phyloP scores from a whole-genome alignment of 2,888 invertebrate species.

The Orchesellides sinensis region DNA sequence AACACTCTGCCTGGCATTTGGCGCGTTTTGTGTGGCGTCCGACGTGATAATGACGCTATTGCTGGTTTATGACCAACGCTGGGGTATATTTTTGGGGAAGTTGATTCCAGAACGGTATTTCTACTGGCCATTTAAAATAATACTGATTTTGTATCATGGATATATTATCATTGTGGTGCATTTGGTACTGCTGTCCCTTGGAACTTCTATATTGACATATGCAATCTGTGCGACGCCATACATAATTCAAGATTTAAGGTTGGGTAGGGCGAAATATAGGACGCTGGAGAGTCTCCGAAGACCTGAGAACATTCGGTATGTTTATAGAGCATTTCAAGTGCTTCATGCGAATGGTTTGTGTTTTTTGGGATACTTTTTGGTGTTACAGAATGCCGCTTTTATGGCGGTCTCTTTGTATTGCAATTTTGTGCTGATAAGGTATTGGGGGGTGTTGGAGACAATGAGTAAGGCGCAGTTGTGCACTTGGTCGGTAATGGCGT shows the following conservation, averaged over 20 bases:
- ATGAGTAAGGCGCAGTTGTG: background rate
- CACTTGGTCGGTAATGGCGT: background rate
- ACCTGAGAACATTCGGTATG: background rate
- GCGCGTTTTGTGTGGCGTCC: too few relatives aligned
- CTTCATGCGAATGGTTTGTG: background rate
- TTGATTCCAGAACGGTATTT: conserved; percentile 20
- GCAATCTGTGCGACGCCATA: conserved; percentile 1
- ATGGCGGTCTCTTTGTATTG: conserved; percentile 4
- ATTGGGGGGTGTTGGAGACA: conserved; percentile 1
- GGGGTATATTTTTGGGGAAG: background rate
- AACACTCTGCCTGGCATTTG: too few relatives aligned
- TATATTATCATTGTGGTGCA: background rate
- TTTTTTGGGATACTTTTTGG: background rate
- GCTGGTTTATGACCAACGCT: conserved; percentile 1
- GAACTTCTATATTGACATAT: background rate
- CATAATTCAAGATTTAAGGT: background rate
- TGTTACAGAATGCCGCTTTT: background rate
- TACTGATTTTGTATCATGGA: conserved; percentile 3
- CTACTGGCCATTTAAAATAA: background rate
- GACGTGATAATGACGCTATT: too few relatives aligned
- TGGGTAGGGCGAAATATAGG: background rate
- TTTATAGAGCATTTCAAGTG: conserved; percentile 23
- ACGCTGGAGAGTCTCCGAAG: background rate
- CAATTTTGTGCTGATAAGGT: conserved; percentile 10
- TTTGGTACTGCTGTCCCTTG: background rate